Percentiles rank a stretch among this genome's conserved stretches.
phyloP scores from a whole-genome alignment of 23 tunicate genomes.

The Halocynthia aurantium region DNA sequence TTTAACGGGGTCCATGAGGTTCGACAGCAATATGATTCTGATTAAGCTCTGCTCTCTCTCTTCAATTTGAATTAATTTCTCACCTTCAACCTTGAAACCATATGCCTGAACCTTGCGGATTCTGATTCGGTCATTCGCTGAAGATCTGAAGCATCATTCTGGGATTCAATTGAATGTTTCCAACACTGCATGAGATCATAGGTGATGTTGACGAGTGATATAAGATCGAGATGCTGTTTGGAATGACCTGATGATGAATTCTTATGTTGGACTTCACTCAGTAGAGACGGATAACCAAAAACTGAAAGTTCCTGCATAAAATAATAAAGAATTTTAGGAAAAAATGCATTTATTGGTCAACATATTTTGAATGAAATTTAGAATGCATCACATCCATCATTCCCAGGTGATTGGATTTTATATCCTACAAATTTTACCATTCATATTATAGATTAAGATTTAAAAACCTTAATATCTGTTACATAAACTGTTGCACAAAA shows the following conservation, averaged over 20 bases:
- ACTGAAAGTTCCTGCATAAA: conserved; percentile 69
- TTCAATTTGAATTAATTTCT: not conserved
- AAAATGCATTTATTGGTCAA: not conserved
- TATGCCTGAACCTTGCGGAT: conserved; percentile 43
- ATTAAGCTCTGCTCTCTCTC: too few relatives aligned
- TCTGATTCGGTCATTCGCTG: conserved; percentile 48
- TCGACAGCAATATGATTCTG: too few relatives aligned
- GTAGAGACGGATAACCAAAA: conserved; percentile 71
- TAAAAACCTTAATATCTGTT: too few relatives aligned
- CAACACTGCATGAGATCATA: conserved; percentile 52
- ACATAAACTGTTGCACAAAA: too few relatives aligned
- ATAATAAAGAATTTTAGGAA: not conserved
- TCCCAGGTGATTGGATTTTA: too few relatives aligned
- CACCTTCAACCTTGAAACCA: conserved; percentile 36
- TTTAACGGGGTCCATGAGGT: too few relatives aligned
- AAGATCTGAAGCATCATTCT: conserved; percentile 34
- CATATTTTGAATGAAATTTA: not conserved
- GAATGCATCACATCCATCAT: too few relatives aligned
- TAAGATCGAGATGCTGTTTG: conserved; percentile 21
- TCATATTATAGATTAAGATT: too few relatives aligned
- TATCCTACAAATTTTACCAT: too few relatives aligned
- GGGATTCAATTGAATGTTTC: conserved; percentile 34
- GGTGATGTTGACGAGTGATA: conserved; percentile 50
- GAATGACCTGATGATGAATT: not conserved
- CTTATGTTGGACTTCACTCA: not conserved